Evolutionary conservation across 1,140 invertebrate genomes (phyloP), one percentile per base, ranked within the genome.

Genomic region (Drosophila willistoni): DNA sequence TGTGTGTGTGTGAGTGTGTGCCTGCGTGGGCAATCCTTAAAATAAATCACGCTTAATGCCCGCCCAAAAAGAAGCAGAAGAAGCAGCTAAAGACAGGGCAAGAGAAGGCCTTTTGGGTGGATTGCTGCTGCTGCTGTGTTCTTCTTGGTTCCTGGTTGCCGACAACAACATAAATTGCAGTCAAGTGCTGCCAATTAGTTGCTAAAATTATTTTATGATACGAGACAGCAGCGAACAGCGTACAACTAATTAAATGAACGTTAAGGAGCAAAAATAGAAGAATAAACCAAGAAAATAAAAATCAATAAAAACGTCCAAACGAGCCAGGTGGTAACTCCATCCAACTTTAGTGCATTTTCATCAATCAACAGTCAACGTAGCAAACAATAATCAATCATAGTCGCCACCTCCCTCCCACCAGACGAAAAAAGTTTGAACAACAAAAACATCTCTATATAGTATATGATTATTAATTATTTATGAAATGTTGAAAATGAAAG

Each of bases 161-260:
- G 19, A 51, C 64, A 56, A 63, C 64, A 64, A 64, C 68, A 89
- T 89, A 83, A 87, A 87, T 87, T 89, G 84, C 80, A 83, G 80
- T 89, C 83, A 87, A 87, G 84, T 89, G 80, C 79, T 87, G 83
- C 83, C 83, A 87, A 87, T 87, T 87, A 87, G 83, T 83, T 83
- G 76, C 81, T 74, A 74, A 86, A 85, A 85, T 85, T 85, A 86
- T 85, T 85, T 87, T 77, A 86, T 86, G 79, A 82, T 87, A 86
- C 17, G 44, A 51, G 17, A 6, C 17, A 44, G 41, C 41, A 14
- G n/a, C n/a, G 13, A 14, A 76, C 75, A 79, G 72, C 22, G 12
- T 34, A 72, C 75, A 73, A 87, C 83, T 86, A 87, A 86, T 86
- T 87, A 87, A 86, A 82, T 63, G 59, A 64, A 72, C 65, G 77